A percentile compares a stretch with the other conserved stretches of the same genome.
Evolutionary conservation across 1,140 invertebrate species (phyloP).

Genomic region (Coelopa frigida): DNA sequence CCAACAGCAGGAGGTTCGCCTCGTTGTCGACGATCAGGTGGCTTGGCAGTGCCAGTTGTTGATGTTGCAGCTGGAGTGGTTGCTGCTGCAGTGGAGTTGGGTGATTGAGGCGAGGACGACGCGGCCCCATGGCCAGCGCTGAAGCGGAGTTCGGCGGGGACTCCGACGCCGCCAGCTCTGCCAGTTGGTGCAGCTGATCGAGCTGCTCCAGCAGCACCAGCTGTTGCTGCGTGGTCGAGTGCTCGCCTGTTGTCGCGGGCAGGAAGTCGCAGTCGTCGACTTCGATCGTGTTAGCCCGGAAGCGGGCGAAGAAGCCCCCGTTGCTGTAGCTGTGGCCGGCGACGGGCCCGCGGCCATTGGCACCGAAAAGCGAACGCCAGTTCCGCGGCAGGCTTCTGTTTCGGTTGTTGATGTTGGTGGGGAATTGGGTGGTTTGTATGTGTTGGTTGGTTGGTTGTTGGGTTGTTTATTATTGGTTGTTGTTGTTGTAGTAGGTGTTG

Average conservation of each 20-base stretch:
- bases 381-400: constrained; percentile 32
- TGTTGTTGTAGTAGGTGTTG: constrained; percentile 8
- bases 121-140: constrained; percentile 14
- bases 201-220: constrained; percentile 36
- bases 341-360: constrained; percentile 6
- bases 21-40: constrained; percentile 24
- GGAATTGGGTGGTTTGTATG: constrained; percentile 2
- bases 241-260: constrained; percentile 10
- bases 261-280: constrained; percentile 40
- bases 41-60: constrained; percentile 20
- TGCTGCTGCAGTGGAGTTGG: constrained; percentile 16
- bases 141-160: constrained; percentile 31
- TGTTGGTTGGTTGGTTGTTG: constrained; percentile 20
- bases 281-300: constrained; percentile 40
- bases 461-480: constrained; percentile 12
- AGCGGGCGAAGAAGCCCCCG: constrained; percentile 23
- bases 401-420: not conserved
- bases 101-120: constrained; percentile 7
- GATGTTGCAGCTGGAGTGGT: constrained; percentile 21
- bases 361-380: constrained; percentile 34
- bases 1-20: not conserved
- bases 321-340: constrained; percentile 6
- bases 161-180: constrained; percentile 33
- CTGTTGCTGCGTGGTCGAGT: constrained; percentile 24
- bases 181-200: constrained; percentile 36